A percentile compares a stretch with the other conserved stretches of the same genome.
phyloP scores from a whole-genome alignment of 2,113 vertebrate species.

The Salvelinus namaycush region DNA sequence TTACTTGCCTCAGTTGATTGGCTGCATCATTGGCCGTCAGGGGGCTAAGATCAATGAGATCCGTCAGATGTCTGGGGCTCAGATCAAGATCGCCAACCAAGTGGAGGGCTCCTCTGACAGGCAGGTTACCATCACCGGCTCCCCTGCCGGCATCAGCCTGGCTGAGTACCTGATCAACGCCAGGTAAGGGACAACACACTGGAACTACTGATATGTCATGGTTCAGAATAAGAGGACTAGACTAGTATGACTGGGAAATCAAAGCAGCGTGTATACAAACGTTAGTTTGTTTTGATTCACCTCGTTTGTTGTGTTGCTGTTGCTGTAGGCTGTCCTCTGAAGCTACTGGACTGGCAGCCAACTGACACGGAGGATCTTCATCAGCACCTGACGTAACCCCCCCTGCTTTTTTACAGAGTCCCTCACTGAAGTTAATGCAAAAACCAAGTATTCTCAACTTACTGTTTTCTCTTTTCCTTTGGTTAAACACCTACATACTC shows the following conservation, averaged over 20 bases:
- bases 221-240: not conserved
- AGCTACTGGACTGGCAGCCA: slow-evolving; percentile 95
- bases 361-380: slow-evolving; percentile 85
- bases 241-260: not conserved
- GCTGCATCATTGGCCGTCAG: slow-evolving; percentile 98
- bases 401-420: slow-evolving; percentile 86
- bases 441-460: slow-evolving; percentile 88
- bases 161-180: slow-evolving; percentile 99
- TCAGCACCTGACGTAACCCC: slow-evolving; percentile 70
- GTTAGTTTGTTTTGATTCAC: not conserved
- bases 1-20: slow-evolving; percentile 82
- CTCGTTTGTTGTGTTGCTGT: slow-evolving; percentile 46
- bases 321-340: slow-evolving; percentile 93
- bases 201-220: no score
- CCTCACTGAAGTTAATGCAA: slow-evolving; percentile 84
- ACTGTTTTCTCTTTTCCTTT: slow-evolving; percentile 77
- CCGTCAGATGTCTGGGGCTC: slow-evolving; percentile 98
- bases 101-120: slow-evolving; percentile 95
- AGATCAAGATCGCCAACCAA: slow-evolving; percentile 99
- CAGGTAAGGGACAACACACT: slow-evolving; percentile 79
- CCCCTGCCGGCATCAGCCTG: slow-evolving; percentile 96
- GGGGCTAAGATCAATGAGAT: slow-evolving; percentile 99
- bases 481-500: slow-evolving; percentile 62
- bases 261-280: not conserved
- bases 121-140: slow-evolving; percentile 98